These are phyloP conservation scores for Sisyra nigra DNA, from an alignment of 2,888 invertebrate genomes.

Conservation along the genomic window DNA sequence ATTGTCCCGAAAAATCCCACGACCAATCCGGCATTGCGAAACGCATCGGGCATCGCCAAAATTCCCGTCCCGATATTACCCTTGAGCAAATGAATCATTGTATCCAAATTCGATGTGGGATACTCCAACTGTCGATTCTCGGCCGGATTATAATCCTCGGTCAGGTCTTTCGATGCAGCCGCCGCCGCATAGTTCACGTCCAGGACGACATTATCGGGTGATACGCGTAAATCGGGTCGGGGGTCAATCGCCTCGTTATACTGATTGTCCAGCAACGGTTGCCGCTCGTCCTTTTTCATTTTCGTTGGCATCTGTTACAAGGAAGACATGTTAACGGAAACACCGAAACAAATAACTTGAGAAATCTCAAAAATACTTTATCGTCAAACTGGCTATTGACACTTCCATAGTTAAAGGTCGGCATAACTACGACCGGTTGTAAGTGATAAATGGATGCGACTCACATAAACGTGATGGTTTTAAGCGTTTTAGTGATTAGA, in stretches of 20 bases:
- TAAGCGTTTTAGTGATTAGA: no score
- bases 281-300: conserved; percentile 49
- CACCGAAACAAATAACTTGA: no score
- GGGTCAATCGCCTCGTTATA: conserved; percentile 17
- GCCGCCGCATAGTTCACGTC: conserved; percentile 10
- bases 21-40: conserved; percentile 76
- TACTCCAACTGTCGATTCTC: conserved; percentile 54
- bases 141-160: conserved; percentile 37
- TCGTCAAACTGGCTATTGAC: no score
- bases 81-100: conserved; percentile 55
- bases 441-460: no score
- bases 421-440: no score
- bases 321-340: background rate
- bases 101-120: conserved; percentile 67
- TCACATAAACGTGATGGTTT: no score
- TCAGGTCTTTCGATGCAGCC: conserved; percentile 11
- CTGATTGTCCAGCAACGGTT: conserved; percentile 40
- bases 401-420: no score
- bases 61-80: conserved; percentile 71
- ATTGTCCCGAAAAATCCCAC: conserved; percentile 70
- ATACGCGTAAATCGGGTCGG: conserved; percentile 10
- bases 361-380: no score
- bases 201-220: conserved; percentile 12
- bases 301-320: conserved; percentile 14
- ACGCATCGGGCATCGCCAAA: conserved; percentile 91